Conservation (phyloP, 2,888 invertebrate species). For the Theretra japonica region DNA sequence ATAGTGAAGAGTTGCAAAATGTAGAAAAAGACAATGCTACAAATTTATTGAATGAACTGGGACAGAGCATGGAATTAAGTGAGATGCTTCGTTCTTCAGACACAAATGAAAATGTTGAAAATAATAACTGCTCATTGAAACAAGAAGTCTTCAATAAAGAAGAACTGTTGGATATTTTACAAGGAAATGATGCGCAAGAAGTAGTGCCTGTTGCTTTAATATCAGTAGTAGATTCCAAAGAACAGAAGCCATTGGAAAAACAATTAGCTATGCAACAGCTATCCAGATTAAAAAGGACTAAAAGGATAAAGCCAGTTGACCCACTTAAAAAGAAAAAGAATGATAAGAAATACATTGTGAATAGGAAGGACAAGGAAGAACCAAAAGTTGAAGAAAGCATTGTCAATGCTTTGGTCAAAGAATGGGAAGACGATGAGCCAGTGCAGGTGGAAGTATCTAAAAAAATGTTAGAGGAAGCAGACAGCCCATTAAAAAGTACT, state of each 20-base stretch:
- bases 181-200: conserved; percentile 70
- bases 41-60: conserved; percentile 67
- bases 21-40: conserved; percentile 51
- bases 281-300: conserved; percentile 57
- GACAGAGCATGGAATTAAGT: conserved; percentile 73
- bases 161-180: conserved; percentile 75
- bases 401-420: conserved; percentile 82
- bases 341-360: conserved; percentile 29
- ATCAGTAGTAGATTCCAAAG: conserved; percentile 31
- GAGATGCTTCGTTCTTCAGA: conserved; percentile 72
- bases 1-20: conserved; percentile 44
- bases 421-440: conserved; percentile 80
- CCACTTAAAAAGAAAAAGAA: conserved; percentile 39
- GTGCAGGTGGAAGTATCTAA: conserved; percentile 51
- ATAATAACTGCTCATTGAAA: conserved; percentile 65
- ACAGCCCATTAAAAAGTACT: conserved; percentile 43
- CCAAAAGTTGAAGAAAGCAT: conserved; percentile 61
- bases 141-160: conserved; percentile 80
- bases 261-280: conserved; percentile 73
- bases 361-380: conserved; percentile 34
- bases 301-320: conserved; percentile 44
- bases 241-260: conserved; percentile 57
- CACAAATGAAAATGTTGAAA: conserved; percentile 64
- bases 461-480: conserved; percentile 47
- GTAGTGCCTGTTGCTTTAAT: conserved; percentile 42